Base-by-base conservation (phyloP, 1,140 invertebrate species). In the Adoxophyes honmai region DNA sequence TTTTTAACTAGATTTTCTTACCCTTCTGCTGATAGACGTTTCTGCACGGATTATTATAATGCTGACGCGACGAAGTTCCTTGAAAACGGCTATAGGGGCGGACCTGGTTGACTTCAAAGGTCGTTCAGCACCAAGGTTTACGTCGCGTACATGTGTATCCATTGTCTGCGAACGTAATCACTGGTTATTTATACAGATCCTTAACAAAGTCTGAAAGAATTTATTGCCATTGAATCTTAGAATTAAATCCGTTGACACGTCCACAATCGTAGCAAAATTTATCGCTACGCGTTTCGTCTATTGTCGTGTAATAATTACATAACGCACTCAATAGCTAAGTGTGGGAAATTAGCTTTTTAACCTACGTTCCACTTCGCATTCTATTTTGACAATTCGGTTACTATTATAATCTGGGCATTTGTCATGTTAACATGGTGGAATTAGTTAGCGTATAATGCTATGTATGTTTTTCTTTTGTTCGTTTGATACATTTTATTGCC, bases 401-500 rank as follows among this genome's bases (percentile, higher is more conserved):
- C 64, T 73, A 86, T 86, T 83, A 83, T 60, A 71, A 82, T 81
- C 77, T 82, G 80, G 70, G 64, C 66, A 78, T 75, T 66, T 62
- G 64, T 57, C 71, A 62, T 73, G 73, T 75, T 74, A 81, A 82
- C 76, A 81, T 68, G 21, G 2, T 28, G 21, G 21, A 69, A 66
- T 76, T 75, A 79, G 72, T 83, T 80, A 71, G 70, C 55, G 62
- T 52, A 64, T 71, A 48, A 48, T 48, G 42, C 42, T 78, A 80
- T 83, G 68, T 84, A 78, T 86, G 78, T 86, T 85, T 78, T 79
- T 73, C 73, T 79, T 80, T 88, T 88, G 81, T 86, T 78, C 60
- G 34, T 58, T 52, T 81, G 83, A 86, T 81, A 77, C 71, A 77
- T 88, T 88, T 88, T 86, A 88, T 76, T 64, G 70, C 73, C 76